A percentile compares a stretch with the other conserved stretches of the same genome.
Conservation (phyloP, 1,140 invertebrate species). For the Agraylea sexmaculata region DNA sequence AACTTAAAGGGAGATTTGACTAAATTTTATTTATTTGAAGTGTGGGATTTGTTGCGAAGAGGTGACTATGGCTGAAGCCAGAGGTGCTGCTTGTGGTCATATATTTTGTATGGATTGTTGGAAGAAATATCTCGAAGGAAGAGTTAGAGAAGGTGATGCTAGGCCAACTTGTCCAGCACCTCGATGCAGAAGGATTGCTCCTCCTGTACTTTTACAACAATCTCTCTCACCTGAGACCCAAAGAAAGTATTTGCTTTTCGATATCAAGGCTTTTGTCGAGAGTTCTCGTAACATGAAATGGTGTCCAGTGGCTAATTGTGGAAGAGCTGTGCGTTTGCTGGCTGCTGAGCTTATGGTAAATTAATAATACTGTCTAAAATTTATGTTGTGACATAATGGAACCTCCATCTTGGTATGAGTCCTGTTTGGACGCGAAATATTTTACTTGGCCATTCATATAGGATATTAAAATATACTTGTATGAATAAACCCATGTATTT, state of each 20-base stretch:
- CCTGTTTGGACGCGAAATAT: too few relatives aligned
- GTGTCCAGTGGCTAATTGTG: constrained; percentile 60
- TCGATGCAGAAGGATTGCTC: constrained; percentile 53
- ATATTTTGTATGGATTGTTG: constrained; percentile 55
- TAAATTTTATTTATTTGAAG: too few relatives aligned
- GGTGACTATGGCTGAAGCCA: constrained; percentile 26
- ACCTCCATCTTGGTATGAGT: too few relatives aligned
- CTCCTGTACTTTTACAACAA: constrained; percentile 55
- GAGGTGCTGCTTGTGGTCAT: constrained; percentile 47
- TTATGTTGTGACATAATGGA: too few relatives aligned
- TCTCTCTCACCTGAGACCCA: constrained; percentile 55
- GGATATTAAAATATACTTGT: too few relatives aligned
- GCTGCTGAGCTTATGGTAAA: constrained; percentile 37
- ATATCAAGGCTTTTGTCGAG: constrained; percentile 66
- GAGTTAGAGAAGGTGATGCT: constrained; percentile 56
- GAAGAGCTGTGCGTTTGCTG: constrained; percentile 52
- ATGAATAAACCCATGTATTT: too few relatives aligned
- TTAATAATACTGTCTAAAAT: not conserved
- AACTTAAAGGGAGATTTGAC: too few relatives aligned
- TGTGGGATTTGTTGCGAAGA: constrained; percentile 52
- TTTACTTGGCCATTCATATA: too few relatives aligned
- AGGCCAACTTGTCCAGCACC: constrained; percentile 58
- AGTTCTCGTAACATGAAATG: constrained; percentile 62
- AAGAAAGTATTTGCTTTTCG: constrained; percentile 56
- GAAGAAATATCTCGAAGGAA: constrained; percentile 53